Evolutionary conservation across 2,113 vertebrate species (phyloP).

Genomic region (Struthio camelus): DNA sequence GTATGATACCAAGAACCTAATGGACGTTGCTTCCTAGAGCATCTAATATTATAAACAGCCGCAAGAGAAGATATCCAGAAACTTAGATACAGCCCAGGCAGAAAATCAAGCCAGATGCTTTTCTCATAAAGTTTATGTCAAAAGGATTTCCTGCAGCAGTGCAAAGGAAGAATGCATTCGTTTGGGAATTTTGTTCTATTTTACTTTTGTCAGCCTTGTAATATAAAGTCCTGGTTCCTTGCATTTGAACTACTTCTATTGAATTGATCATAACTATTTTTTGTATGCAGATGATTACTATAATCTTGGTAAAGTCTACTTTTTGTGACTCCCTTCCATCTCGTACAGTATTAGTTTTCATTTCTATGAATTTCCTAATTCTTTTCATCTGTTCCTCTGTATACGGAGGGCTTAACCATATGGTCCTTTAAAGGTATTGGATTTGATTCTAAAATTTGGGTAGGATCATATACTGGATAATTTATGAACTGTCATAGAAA

Average conservation of each 20-base stretch:
- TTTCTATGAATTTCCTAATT: not conserved
- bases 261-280: not conserved
- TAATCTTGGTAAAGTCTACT: not conserved
- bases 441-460: not conserved
- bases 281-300: not conserved
- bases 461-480: not conserved
- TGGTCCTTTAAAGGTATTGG: not conserved
- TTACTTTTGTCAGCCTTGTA: not conserved
- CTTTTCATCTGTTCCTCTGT: not conserved
- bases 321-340: not conserved
- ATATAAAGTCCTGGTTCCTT: not conserved
- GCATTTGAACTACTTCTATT: not conserved
- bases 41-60: not conserved
- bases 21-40: not conserved
- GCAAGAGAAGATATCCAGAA: not conserved
- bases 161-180: not conserved
- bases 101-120: not conserved
- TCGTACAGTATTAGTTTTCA: not conserved
- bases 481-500: not conserved
- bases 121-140: not conserved
- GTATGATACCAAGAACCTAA: no score
- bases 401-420: not conserved
- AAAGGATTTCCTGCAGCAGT: not conserved
- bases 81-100: not conserved
- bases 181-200: not conserved